Conservation (phyloP, 2,113 vertebrate species). For the Nicator chloris region DNA sequence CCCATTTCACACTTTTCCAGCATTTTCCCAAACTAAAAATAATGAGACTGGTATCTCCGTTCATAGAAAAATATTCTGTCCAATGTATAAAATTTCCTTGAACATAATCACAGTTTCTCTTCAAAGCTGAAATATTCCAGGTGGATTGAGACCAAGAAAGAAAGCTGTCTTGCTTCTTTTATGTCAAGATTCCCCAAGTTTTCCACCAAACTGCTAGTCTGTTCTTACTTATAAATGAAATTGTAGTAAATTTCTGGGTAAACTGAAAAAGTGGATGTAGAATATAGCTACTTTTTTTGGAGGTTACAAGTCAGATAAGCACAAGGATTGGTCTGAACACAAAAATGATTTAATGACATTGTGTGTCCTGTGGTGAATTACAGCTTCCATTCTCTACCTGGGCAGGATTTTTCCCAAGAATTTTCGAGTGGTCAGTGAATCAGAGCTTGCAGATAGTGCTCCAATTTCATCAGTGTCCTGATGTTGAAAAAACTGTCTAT, state of each 20-base stretch:
- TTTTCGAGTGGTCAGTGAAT: neutral
- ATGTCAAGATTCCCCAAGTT: neutral
- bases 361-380: neutral
- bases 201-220: neutral
- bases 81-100: neutral
- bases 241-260: neutral
- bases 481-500: neutral
- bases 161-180: neutral
- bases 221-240: neutral
- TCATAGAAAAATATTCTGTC: neutral
- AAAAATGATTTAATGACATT: neutral
- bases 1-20: neutral
- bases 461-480: neutral
- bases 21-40: neutral
- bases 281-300: neutral
- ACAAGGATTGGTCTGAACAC: neutral
- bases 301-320: neutral
- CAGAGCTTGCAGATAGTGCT: neutral
- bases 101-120: neutral
- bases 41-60: neutral
- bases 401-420: neutral
- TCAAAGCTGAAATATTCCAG: neutral
- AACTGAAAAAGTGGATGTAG: neutral
- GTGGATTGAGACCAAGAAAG: neutral
- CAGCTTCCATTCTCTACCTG: neutral